Conservation (phyloP, 30 jellyfish, hydroid and myxozoan genomes). For the Cassiopea xamachana region DNA sequence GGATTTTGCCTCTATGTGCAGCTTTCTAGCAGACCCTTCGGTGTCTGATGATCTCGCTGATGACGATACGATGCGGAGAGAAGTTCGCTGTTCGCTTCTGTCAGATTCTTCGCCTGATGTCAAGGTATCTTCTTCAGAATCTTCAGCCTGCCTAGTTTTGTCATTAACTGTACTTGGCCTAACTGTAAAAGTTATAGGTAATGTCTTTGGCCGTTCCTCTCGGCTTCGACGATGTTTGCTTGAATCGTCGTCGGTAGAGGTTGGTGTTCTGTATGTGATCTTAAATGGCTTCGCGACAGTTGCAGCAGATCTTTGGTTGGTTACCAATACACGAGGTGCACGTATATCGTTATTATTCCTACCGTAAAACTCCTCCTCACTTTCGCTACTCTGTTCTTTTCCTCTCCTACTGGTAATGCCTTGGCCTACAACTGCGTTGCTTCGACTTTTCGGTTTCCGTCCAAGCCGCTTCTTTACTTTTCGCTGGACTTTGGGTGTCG, state of each 20-base stretch:
- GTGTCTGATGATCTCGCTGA: constrained; percentile 36
- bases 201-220: constrained; percentile 51
- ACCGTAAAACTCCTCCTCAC: constrained; percentile 25
- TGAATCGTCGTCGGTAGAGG: constrained; percentile 14
- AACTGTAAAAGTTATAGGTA: constrained; percentile 48
- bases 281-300: constrained; percentile 17
- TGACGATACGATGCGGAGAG: constrained; percentile 63
- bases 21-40: constrained; percentile 22
- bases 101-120: constrained; percentile 57
- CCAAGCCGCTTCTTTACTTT: constrained; percentile 52
- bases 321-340: constrained; percentile 19
- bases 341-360: background rate
- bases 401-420: background rate
- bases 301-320: background rate
- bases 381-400: constrained; percentile 4
- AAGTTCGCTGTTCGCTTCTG: constrained; percentile 35
- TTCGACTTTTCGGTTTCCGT: constrained; percentile 55
- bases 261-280: constrained; percentile 11
- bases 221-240: constrained; percentile 35
- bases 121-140: constrained; percentile 44
- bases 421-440: constrained; percentile 34
- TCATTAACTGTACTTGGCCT: constrained; percentile 10
- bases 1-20: constrained; percentile 60
- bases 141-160: background rate
- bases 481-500: constrained; percentile 43